Conservation (phyloP, 2,113 vertebrate genomes). For the Narcine bancroftii region DNA sequence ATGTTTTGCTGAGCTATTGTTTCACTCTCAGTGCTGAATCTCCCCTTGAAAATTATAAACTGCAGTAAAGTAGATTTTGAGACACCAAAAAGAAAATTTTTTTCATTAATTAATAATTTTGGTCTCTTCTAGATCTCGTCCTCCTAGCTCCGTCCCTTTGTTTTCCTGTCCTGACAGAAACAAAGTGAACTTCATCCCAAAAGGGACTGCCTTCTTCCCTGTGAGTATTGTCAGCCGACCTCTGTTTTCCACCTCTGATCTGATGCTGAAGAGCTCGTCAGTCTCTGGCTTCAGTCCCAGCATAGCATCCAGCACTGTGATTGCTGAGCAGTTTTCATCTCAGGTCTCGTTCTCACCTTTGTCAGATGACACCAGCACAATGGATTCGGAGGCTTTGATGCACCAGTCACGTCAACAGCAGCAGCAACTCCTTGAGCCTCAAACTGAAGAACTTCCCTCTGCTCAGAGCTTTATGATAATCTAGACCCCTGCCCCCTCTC, state of each 20-base stretch:
- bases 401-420: slow-evolving; percentile 55
- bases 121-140: slow-evolving; percentile 70
- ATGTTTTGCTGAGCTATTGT: background rate
- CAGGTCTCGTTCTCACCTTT: slow-evolving; percentile 71
- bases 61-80: background rate
- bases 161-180: slow-evolving; percentile 99
- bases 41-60: background rate
- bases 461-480: slow-evolving; percentile 70
- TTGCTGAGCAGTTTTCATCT: slow-evolving; percentile 66
- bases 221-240: slow-evolving; percentile 80
- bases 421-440: slow-evolving; percentile 55
- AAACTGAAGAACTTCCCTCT: slow-evolving; percentile 64
- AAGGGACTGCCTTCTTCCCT: slow-evolving; percentile 94
- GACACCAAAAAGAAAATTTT: background rate
- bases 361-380: slow-evolving; percentile 79
- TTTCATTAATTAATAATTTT: slow-evolving; percentile 39
- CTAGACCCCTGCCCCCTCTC: slow-evolving; percentile 52
- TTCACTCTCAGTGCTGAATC: background rate
- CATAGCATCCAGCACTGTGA: slow-evolving; percentile 52
- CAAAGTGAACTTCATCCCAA: slow-evolving; percentile 98
- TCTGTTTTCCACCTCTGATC: slow-evolving; percentile 57
- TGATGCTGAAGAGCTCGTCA: slow-evolving; percentile 63
- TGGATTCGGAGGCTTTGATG: slow-evolving; percentile 56
- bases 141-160: slow-evolving; percentile 73
- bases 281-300: slow-evolving; percentile 47